Base-by-base conservation (phyloP, 1,140 invertebrate species). In the Cyclina sinensis region DNA sequence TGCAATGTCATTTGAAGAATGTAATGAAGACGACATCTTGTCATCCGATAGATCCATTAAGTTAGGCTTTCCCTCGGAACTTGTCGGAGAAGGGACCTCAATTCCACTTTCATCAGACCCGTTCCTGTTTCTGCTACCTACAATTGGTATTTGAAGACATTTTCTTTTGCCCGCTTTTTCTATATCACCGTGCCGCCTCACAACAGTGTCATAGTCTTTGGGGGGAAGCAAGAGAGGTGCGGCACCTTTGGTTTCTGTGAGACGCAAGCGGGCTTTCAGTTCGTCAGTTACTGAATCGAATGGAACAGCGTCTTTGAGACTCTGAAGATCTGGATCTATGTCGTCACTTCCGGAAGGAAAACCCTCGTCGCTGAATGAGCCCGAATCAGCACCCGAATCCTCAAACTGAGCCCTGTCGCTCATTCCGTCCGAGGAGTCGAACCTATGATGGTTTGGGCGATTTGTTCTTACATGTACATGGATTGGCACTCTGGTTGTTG, bases 211-310 rank as follows among this genome's bases (percentile, higher is more conserved):
- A 95, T 99, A 99, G 95, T 99, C 99, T 59, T 98, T 97, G 0
- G 98, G 98, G 0, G 99, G 98, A 76, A 98, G 94, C 43, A 99
- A 96, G 57, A 99, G 96, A 0, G 98, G 98, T 0, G 94, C 95
- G 7, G 95, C 92, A 80, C 97, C 97, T 92, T 92, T 88, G 79
- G 78, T 85, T 90, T 91, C 82, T 88, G 84, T 88, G 7, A 89
- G 89, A 35, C 97, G 97, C 90, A 99, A 96, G 94, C 99, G 98
- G 88, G 97, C 97, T 90, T 98, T 97, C 57, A 99, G 95, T 94
- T 99, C 99, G 0, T 98, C 98, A 9, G 98, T 98, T 89, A 99
- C 96, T 43, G 98, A 98, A 95, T 99, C 98, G 94, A 98, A 99
- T 24, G 98, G 96, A 83, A 96, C 97, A 65, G 97, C 97, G 43